These are phyloP conservation scores for Chromis chromis DNA, from an alignment of 2,797 vertebrate species.

Conservation along the genomic window DNA sequence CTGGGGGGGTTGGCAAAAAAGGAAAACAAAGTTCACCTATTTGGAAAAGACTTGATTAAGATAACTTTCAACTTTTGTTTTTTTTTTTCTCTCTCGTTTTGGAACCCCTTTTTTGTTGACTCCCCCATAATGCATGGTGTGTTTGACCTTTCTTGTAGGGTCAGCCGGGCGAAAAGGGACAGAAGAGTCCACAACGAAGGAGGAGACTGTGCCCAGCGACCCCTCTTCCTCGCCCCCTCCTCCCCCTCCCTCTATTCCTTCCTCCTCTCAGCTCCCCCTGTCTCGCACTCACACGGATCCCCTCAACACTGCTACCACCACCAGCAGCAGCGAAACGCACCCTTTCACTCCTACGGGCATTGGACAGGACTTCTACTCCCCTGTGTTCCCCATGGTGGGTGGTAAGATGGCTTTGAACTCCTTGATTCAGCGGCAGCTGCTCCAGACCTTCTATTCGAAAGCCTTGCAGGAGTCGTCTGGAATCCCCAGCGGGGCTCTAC, in stretches of 20 bases:
- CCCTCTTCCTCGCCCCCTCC: conserved; percentile 82
- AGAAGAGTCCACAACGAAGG: conserved; percentile 89
- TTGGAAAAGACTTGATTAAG: conserved; percentile 75
- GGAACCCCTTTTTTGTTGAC: conserved; percentile 92
- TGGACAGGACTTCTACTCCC: conserved; percentile 97
- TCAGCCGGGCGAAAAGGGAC: conserved; percentile 99
- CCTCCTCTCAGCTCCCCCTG: conserved; percentile 90
- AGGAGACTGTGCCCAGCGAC: conserved; percentile 89
- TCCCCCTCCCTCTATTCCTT: conserved; percentile 79
- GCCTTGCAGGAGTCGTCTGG: conserved; percentile 92
- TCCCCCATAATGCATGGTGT: conserved; percentile 99
- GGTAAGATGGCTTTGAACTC: conserved; percentile 98
- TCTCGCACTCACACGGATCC: conserved; percentile 84
- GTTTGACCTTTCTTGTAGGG: conserved; percentile 99
- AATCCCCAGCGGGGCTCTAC: conserved; percentile 89
- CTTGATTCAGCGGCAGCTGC: conserved; percentile 97
- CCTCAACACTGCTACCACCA: conserved; percentile 92
- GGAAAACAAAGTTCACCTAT: conserved; percentile 78
- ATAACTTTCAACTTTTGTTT: conserved; percentile 74
- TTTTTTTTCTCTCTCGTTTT: conserved; percentile 81
- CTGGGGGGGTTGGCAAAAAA: conserved; percentile 91
- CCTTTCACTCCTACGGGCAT: conserved; percentile 96
- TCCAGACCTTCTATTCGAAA: conserved; percentile 99
- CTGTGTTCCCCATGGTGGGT: conserved; percentile 93
- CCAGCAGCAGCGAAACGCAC: conserved; percentile 94